Conservation (phyloP, 2,888 invertebrate species). For the Drosophila multiciliata region DNA sequence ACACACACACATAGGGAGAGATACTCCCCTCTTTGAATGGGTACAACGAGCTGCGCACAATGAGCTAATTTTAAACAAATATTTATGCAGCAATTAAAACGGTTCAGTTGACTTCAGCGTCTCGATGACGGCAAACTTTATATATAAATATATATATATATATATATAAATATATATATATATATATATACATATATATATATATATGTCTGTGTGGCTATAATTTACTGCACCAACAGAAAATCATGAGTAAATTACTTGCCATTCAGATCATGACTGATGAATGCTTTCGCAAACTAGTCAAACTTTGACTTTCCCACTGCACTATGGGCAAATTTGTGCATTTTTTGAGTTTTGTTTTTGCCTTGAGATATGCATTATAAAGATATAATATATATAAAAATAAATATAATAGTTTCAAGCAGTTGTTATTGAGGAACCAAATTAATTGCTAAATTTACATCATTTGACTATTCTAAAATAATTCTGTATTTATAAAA, state of each 20-base stretch:
- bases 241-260: conserved; percentile 44
- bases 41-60: conserved; percentile 52
- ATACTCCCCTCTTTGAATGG: conserved; percentile 7
- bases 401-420: not conserved
- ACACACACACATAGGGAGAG: not conserved
- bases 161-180: conserved; percentile 18
- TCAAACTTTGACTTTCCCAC: conserved; percentile 43
- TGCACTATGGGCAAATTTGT: conserved; percentile 20
- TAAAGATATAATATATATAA: too few species aligned
- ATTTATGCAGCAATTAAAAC: conserved; percentile 80
- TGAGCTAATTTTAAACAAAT: conserved; percentile 79
- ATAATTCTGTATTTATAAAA: not conserved
- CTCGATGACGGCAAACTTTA: conserved; percentile 40
- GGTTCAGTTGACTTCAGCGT: conserved; percentile 69
- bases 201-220: conserved; percentile 18
- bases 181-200: conserved; percentile 16
- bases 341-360: not conserved
- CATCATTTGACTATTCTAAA: not conserved
- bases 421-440: not conserved
- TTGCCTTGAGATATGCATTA: too few species aligned
- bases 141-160: conserved; percentile 11
- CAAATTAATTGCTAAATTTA: not conserved
- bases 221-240: conserved; percentile 55
- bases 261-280: conserved; percentile 63
- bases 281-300: conserved; percentile 60